Conservation (phyloP, 2,888 invertebrate species). For the Eupeodes latifasciatus region DNA sequence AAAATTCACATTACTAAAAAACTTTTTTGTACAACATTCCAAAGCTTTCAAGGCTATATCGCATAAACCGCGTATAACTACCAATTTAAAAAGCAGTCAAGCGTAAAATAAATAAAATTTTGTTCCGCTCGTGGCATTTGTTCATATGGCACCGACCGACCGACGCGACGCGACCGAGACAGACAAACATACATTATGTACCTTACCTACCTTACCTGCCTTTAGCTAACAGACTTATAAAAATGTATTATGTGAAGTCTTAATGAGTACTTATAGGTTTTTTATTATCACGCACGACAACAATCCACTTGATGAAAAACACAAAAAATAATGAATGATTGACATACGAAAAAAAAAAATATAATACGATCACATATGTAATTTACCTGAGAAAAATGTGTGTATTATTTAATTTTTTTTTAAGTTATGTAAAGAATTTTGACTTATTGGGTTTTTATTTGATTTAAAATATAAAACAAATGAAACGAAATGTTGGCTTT, state of each 20-base stretch:
- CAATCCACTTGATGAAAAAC: background rate
- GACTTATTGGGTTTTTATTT: background rate
- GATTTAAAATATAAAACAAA: background rate
- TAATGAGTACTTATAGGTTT: constrained; percentile 9
- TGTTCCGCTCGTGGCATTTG: constrained; percentile 28
- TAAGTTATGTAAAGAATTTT: background rate
- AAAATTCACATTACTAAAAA: background rate
- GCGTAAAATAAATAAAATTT: constrained; percentile 31
- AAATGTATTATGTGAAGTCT: background rate
- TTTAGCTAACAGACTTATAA: background rate
- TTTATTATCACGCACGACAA: constrained; percentile 6
- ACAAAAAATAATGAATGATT: background rate
- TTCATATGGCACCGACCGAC: background rate
- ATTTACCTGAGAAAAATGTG: background rate
- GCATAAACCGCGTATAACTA: background rate
- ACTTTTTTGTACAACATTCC: constrained; percentile 5
- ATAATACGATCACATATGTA: background rate
- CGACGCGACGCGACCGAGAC: background rate
- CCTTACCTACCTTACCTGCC: no score
- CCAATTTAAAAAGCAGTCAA: constrained; percentile 19
- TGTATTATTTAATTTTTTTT: background rate
- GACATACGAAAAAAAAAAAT: background rate
- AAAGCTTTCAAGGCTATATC: constrained; percentile 21
- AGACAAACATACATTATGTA: background rate
- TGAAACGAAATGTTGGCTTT: background rate